phyloP scores from a whole-genome alignment of 1,140 invertebrate species.

The Araneus ventricosus region DNA sequence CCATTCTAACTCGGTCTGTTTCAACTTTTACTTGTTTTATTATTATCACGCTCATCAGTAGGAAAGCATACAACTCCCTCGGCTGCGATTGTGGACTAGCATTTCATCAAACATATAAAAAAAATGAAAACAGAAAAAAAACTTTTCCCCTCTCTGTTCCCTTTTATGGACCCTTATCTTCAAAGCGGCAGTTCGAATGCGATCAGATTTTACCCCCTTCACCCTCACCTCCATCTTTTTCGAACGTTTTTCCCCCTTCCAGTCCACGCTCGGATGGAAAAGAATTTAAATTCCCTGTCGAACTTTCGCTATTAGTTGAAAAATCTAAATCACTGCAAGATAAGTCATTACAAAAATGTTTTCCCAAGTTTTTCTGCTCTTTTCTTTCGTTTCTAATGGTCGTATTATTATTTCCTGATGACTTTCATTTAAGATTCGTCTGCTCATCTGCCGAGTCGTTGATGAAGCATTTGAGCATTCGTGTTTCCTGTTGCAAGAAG shows the following conservation, averaged over 20 bases:
- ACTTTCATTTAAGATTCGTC: slow-evolving; percentile 49
- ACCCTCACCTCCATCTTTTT: not conserved
- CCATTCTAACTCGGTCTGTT: not conserved
- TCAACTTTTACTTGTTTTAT: slow-evolving; percentile 13
- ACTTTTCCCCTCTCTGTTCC: not conserved
- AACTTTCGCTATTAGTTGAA: slow-evolving; percentile 70
- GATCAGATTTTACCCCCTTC: slow-evolving; percentile 48
- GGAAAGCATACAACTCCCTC: slow-evolving; percentile 16
- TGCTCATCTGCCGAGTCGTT: not conserved
- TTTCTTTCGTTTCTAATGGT: slow-evolving; percentile 52
- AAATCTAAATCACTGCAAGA: slow-evolving; percentile 68
- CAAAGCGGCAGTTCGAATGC: slow-evolving; percentile 18
- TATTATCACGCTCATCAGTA: not conserved
- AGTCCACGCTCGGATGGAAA: slow-evolving; percentile 18
- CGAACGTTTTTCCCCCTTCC: not conserved
- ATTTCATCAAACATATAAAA: slow-evolving; percentile 41
- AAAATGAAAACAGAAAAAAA: not conserved
- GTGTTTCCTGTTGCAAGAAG: not conserved
- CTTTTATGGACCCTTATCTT: slow-evolving; percentile 42
- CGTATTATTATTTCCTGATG: slow-evolving; percentile 72
- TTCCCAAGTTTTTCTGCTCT: slow-evolving; percentile 39
- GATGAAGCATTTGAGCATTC: slow-evolving; percentile 32
- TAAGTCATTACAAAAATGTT: slow-evolving; percentile 71
- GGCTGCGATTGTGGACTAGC: slow-evolving; percentile 53
- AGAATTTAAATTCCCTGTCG: slow-evolving; percentile 64